These are phyloP conservation scores for Typhlichthys eigenmanni DNA, from an alignment of 2,797 vertebrate species.

Conservation along the genomic window DNA sequence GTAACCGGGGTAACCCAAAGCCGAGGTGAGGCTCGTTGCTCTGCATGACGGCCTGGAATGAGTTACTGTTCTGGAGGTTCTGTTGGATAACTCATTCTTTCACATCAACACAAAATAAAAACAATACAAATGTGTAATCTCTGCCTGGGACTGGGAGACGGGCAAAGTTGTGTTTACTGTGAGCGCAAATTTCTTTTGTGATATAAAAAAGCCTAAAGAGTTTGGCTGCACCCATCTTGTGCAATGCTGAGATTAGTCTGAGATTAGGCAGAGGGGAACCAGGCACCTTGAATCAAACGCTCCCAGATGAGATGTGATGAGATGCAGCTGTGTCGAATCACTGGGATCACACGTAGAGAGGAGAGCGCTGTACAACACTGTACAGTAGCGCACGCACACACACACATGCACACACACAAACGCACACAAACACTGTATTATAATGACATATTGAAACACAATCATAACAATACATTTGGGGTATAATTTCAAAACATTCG, in stretches of 20 bases:
- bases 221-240: slow-evolving; percentile 75
- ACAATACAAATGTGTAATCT: slow-evolving; percentile 31
- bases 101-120: slow-evolving; percentile 58
- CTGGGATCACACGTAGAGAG: slow-evolving; percentile 46
- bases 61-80: slow-evolving; percentile 57
- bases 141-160: no score
- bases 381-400: background rate
- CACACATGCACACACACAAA: background rate
- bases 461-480: slow-evolving; percentile 58
- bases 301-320: slow-evolving; percentile 80
- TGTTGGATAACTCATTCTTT: slow-evolving; percentile 40
- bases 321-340: slow-evolving; percentile 72
- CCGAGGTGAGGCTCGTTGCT: slow-evolving; percentile 55
- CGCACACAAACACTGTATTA: background rate
- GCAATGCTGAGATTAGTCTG: slow-evolving; percentile 68
- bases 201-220: slow-evolving; percentile 46
- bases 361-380: slow-evolving; percentile 7
- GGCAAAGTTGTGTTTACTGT: no score
- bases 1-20: slow-evolving; percentile 59
- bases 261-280: slow-evolving; percentile 74
- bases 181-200: no score
- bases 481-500: slow-evolving; percentile 28
- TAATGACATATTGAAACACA: slow-evolving; percentile 39
- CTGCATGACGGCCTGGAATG: slow-evolving; percentile 46
- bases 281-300: slow-evolving; percentile 78